Percentiles rank a stretch among this genome's conserved stretches.
These are phyloP conservation scores for Epinephelus fuscoguttatus DNA, from an alignment of 2,113 vertebrate species.

Conservation along the genomic window DNA sequence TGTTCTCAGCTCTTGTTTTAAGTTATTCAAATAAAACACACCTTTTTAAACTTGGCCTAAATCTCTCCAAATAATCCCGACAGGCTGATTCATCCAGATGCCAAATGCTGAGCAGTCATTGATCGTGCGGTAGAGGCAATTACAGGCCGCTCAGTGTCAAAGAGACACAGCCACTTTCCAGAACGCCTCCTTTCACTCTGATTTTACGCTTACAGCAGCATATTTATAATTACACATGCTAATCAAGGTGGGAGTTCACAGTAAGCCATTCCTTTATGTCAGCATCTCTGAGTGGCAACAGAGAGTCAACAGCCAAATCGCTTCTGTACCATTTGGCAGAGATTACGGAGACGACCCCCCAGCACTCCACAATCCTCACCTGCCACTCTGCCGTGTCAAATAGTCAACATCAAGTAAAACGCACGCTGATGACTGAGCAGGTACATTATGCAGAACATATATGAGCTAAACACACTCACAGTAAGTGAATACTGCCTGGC, in stretches of 20 bases:
- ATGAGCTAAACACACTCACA: slow-evolving; percentile 23
- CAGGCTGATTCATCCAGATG: slow-evolving; percentile 65
- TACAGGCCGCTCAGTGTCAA: slow-evolving; percentile 70
- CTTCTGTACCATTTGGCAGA: slow-evolving; percentile 67
- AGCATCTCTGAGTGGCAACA: slow-evolving; percentile 75
- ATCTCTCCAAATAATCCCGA: slow-evolving; percentile 45
- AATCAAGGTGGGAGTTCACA: slow-evolving; percentile 84
- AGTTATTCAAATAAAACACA: neutral
- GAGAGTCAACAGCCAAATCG: slow-evolving; percentile 74
- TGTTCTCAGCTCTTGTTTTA: neutral
- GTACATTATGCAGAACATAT: slow-evolving; percentile 1
- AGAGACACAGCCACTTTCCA: slow-evolving; percentile 60
- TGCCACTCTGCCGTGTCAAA: slow-evolving; percentile 39
- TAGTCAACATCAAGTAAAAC: slow-evolving; percentile 38
- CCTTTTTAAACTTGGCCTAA: slow-evolving; percentile 14
- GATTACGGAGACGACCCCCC: slow-evolving; percentile 46
- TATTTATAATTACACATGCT: slow-evolving; percentile 84
- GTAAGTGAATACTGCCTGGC: neutral
- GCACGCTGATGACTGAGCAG: slow-evolving; percentile 20
- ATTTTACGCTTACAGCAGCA: slow-evolving; percentile 76
- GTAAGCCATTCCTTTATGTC: slow-evolving; percentile 75
- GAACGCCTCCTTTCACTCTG: slow-evolving; percentile 49
- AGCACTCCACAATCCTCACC: slow-evolving; percentile 38
- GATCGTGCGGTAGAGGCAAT: slow-evolving; percentile 71
- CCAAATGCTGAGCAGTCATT: slow-evolving; percentile 68